phyloP scores from a whole-genome alignment of 2,113 vertebrate genomes.

The Hylia prasina region DNA sequence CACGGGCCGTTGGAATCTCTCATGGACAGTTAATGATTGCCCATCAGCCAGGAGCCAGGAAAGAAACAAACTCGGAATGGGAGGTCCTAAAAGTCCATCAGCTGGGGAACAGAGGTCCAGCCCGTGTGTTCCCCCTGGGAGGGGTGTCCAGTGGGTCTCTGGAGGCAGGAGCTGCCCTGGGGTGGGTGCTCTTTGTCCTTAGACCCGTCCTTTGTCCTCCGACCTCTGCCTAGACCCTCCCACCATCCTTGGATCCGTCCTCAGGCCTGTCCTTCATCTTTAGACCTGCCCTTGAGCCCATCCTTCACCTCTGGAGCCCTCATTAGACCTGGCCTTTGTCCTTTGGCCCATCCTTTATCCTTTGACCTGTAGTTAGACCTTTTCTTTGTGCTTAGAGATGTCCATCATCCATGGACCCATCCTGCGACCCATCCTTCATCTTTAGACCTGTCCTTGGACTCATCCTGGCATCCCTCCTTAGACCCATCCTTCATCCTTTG shows the following conservation, averaged over 20 bases:
- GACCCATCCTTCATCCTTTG: not conserved
- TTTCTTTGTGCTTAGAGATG: not conserved
- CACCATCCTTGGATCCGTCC: not conserved
- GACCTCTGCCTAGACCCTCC: accelerated
- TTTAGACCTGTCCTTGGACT: not conserved
- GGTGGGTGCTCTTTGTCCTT: not conserved
- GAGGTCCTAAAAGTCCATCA: not conserved
- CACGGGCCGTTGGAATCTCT: conserved; percentile 10
- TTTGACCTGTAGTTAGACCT: not conserved
- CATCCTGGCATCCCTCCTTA: not conserved
- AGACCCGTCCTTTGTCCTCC: not conserved
- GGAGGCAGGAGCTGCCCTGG: not conserved
- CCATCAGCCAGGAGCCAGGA: not conserved
- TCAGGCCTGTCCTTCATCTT: not conserved
- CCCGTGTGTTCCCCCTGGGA: not conserved
- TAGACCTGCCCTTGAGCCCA: not conserved
- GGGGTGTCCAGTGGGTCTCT: accelerated
- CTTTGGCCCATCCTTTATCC: not conserved
- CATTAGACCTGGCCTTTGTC: not conserved
- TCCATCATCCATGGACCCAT: no score
- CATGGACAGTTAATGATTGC: conserved; percentile 41
- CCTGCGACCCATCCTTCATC: not conserved
- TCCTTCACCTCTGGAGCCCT: no score
- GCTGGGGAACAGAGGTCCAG: not conserved
- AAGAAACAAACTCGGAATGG: not conserved